phyloP scores from a whole-genome alignment of 2,797 vertebrate genomes.

The Sebastes variabilis region DNA sequence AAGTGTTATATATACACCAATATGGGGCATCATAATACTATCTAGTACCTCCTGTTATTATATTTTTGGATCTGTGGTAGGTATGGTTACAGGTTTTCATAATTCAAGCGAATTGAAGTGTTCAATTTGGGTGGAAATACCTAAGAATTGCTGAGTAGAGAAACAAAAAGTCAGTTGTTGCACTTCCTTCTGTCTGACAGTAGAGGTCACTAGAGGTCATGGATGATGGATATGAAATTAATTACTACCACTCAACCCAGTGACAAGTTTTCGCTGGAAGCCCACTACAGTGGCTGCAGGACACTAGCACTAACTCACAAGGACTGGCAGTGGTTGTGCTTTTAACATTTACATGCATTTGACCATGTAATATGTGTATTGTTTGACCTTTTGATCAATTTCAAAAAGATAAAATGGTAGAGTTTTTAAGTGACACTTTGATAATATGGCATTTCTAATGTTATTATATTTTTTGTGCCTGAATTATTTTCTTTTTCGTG shows the following conservation, averaged over 20 bases:
- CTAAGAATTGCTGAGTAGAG: background rate
- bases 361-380: background rate
- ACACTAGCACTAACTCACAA: background rate
- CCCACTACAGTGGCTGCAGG: background rate
- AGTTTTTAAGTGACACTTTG: background rate
- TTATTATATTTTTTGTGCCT: background rate
- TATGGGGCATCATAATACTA: background rate
- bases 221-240: no score
- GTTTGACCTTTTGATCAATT: background rate
- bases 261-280: background rate
- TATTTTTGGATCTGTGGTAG: background rate
- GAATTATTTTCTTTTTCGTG: background rate
- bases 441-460: background rate
- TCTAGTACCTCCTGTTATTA: background rate
- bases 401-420: background rate
- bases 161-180: background rate
- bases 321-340: background rate
- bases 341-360: background rate
- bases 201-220: conserved; percentile 22
- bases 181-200: background rate
- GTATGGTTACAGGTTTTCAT: background rate
- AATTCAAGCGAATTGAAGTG: background rate
- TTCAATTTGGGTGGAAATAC: background rate
- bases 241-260: background rate
- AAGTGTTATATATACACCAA: background rate